Evolutionary conservation across 2,888 invertebrate genomes (phyloP).

Genomic region (Opisthograptis luteolata): DNA sequence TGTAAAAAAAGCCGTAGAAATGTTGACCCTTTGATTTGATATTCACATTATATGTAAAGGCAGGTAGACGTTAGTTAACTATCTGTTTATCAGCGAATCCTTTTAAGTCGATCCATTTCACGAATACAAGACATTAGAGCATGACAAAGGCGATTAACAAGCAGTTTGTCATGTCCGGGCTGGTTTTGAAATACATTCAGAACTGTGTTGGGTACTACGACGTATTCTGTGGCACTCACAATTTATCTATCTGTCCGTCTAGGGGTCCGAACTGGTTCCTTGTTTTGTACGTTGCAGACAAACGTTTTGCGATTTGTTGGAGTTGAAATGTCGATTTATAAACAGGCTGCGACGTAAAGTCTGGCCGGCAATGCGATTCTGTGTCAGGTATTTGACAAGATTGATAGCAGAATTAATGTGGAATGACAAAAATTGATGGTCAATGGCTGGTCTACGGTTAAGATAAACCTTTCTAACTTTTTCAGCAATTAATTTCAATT

Average conservation of each 20-base stretch:
- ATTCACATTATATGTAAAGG: no score
- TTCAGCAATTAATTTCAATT: no score
- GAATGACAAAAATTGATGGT: constrained; percentile 10
- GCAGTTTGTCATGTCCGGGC: constrained; percentile 65
- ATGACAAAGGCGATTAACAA: constrained; percentile 74
- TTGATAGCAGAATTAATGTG: constrained; percentile 12
- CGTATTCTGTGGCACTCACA: constrained; percentile 19
- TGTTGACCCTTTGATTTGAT: constrained; percentile 43
- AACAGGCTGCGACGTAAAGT: constrained; percentile 20
- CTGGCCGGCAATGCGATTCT: constrained; percentile 8
- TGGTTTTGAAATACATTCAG: constrained; percentile 42
- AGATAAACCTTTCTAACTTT: no score
- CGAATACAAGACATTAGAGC: constrained; percentile 59
- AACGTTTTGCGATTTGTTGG: constrained; percentile 39
- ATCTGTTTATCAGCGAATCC: constrained; percentile 47
- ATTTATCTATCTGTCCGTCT: constrained; percentile 36
- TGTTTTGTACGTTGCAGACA: constrained; percentile 32
- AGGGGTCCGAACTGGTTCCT: constrained; percentile 37
- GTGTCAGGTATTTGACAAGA: constrained; percentile 21
- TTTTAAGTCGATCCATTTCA: constrained; percentile 65
- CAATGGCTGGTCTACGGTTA: constrained; percentile 2
- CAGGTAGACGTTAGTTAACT: constrained; percentile 35
- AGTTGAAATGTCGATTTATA: constrained; percentile 29
- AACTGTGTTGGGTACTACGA: constrained; percentile 5
- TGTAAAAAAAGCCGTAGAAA: constrained; percentile 35